These are phyloP conservation scores for Tethya wilhelma DNA, from an alignment of 37 sponge, comb jelly and placozoan genomes.

Conservation along the genomic window DNA sequence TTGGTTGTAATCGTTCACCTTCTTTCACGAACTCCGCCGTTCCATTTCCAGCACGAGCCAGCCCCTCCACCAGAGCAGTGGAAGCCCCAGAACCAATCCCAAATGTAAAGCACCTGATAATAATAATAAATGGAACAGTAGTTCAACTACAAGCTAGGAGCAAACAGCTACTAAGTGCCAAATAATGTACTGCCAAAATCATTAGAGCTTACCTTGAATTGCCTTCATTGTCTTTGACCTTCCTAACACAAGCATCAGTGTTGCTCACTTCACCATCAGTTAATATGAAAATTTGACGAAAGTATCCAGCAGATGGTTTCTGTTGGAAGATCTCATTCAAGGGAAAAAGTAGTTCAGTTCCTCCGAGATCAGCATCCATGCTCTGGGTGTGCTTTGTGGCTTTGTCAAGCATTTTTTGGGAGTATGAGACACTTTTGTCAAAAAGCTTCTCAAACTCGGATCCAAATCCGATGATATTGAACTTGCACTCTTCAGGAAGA, in stretches of 20 bases:
- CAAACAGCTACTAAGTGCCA: neutral
- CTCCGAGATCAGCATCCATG: conserved; percentile 71
- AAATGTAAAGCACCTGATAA: conserved; percentile 65
- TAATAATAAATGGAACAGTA: neutral
- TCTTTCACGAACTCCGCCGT: conserved; percentile 67
- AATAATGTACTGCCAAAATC: neutral
- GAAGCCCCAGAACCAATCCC: conserved; percentile 88
- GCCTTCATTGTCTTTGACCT: conserved; percentile 38
- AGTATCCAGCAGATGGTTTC: conserved; percentile 2
- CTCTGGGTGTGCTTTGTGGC: conserved; percentile 43
- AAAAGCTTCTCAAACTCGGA: conserved; percentile 44
- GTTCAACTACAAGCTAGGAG: neutral
- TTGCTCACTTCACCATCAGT: conserved; percentile 76
- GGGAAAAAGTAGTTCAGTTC: conserved; percentile 69
- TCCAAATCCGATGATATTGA: conserved; percentile 85
- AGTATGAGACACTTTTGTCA: conserved; percentile 50
- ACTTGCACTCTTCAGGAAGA: conserved; percentile 65
- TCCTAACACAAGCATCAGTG: conserved; percentile 51
- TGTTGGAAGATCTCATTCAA: conserved; percentile 63
- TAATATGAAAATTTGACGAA: conserved; percentile 69
- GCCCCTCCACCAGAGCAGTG: conserved; percentile 76
- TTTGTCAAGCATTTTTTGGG: conserved; percentile 55
- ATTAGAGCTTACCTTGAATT: conserved; percentile 37
- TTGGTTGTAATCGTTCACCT: conserved; percentile 75
- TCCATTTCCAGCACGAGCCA: conserved; percentile 81